Evolutionary conservation across 2,113 vertebrate species (phyloP).

Genomic region (Rhinolophus ferrumequinum): DNA sequence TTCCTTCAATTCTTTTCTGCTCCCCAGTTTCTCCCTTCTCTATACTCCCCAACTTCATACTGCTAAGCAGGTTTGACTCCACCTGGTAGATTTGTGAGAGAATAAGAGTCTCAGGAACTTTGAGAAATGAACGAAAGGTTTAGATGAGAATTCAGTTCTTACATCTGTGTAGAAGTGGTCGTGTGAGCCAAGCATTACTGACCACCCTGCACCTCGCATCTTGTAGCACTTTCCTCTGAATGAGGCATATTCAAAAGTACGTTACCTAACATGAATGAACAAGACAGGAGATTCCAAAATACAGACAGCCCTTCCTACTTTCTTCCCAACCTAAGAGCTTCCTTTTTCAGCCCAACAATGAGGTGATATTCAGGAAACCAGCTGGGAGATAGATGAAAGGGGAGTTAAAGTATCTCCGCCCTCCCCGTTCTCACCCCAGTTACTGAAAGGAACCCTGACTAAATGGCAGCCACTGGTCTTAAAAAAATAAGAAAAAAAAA

Average conservation of each 20-base stretch:
- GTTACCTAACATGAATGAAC: neutral
- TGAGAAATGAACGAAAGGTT: neutral
- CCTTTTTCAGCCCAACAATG: neutral
- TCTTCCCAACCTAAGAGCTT: neutral
- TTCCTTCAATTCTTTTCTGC: neutral
- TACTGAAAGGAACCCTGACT: neutral
- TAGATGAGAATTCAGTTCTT: neutral
- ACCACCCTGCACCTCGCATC: accelerated
- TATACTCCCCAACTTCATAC: neutral
- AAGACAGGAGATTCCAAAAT: neutral
- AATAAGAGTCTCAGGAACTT: neutral
- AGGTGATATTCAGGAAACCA: neutral
- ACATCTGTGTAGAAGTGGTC: neutral
- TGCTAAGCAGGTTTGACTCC: neutral
- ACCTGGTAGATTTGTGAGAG: neutral
- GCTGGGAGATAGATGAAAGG: neutral
- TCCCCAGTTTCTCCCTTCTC: neutral
- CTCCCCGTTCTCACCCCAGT: neutral
- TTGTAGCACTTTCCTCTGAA: neutral
- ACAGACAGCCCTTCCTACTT: neutral
- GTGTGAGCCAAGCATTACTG: neutral
- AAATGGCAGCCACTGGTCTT: neutral
- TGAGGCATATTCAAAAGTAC: neutral
- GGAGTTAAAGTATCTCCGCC: neutral
- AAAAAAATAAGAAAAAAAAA: neutral